Base-by-base conservation (phyloP, 2,888 invertebrate species). In the Rhabditoides inermis region DNA sequence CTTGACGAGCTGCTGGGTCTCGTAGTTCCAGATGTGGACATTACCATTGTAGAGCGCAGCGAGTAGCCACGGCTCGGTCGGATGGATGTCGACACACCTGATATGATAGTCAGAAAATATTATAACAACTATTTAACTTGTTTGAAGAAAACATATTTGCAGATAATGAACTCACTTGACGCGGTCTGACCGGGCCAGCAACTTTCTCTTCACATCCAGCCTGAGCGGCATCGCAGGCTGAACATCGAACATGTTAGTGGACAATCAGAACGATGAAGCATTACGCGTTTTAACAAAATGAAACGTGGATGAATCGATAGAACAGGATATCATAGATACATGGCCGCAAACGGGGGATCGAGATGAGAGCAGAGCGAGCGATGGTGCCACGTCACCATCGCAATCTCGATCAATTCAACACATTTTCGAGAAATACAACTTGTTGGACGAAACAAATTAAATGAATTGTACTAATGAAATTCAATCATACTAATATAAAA, bases 1-100 rank as follows among this genome's bases (percentile, higher is more conserved):
- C 66, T 82, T 82, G 54, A 82, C 79, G 45, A 82, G 74, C 69
- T 78, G 78, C 77, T 94, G 94, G 58, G 87, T 88, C 78, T 98
- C 95, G 81, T 90, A 87, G 78, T 98, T 95, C 94, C 95, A 99
- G 76, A 99, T 88, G 82, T 98, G 94, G 70, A 95, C 91, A 81
- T 95, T 90, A 69, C 98, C 98, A 81, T 91, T 94, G 83, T 99
- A 99, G 30, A 99, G 82, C 36, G 92, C 90, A 72, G 91, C 94
- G 49, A 98, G 83, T 84, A 98, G 88, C 98, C 98, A 99, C 65
- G 94, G 92, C 78, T 99, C 98, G 37, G 87, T 84, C 0, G 95
- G 94, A 79, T 98, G 98, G 66, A 98, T 84, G 79, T 98, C 98
- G 12, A 92, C 90, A 78, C 88, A 88, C 81, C 98, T 98, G 47